Evolutionary conservation across 1,140 invertebrate species (phyloP), one percentile per base, ranked within the genome.

Genomic region (Parasteatoda tepidariorum): DNA sequence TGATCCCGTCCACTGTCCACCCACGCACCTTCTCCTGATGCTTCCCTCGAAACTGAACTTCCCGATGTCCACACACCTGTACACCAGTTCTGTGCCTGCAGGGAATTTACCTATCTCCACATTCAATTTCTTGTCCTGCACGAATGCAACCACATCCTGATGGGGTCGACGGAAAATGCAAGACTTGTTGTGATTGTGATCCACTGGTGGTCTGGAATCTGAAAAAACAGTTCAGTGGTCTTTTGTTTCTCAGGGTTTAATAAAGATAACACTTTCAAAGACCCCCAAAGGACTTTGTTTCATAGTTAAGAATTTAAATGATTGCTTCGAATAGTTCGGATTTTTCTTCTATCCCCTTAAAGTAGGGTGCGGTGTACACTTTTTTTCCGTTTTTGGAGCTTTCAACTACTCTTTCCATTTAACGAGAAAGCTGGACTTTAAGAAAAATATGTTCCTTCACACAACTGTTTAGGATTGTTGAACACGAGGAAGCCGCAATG

Each of bases 151-250:
- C 0, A 95, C 92, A 86, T 95, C 93, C 0, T 93, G 92, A 85
- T 95, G 93, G 41, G 93, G 92, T 85, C 95, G 95, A n/a, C 91
- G 89, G 87, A 93, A 95, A 2, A 92, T 90, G 85, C 95, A 95
- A 6, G 93, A 93, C 71, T 92, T 92, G 86, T 95, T 95, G 84
- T 38, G 55, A 66, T 81, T 73, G 31, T 78, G 54, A 13, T 76
- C 76, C 2, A 75, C n/a, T 7, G 68, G 41, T 26, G 62, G 15
- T 11, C 55, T 38, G 0, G 78, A n/a, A 41, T 82, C 78, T 75
- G 57, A 24, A 75, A 62, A 28, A 1, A 31, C 55, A 4, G 4
- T 2, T 3, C n/a, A 9, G 41, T 9, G 18, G 41, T 48, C 18
- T 48, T 48, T 48, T 48, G 18, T 48, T 9, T 9, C 41, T 48